Base-by-base conservation (phyloP, 2,888 invertebrate species). In the Lamellibrachia columna region DNA sequence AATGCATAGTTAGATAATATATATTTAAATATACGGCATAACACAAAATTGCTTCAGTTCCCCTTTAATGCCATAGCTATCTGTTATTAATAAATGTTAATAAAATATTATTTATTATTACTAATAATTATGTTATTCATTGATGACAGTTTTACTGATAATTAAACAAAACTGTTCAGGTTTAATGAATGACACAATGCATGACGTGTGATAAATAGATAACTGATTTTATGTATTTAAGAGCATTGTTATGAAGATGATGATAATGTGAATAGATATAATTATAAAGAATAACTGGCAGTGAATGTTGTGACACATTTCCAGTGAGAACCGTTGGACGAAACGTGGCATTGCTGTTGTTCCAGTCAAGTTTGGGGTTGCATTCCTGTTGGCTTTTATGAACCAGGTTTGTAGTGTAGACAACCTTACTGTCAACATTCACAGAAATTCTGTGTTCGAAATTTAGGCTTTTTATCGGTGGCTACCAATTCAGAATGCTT, bases 281-380 rank as follows among this genome's bases (percentile, higher is more conserved):
- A 9, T 9, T 7, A 55, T 11, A 75, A 22, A 22, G 22, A 22
- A 22, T 75, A 75, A 75, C 75, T 22, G 22, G 60, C 60, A 15
- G 15, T 15, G n/a, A 75, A 6, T 75, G 22, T 22, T 75, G 15
- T 75, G 22, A n/a, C 6, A 15, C n/a, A 22, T 4, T 75, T 22
- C n/a, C 22, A 75, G 75, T 75, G 75, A 97, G 94, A 97, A 98
- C 96, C 97, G 98, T 91, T 99, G 98, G 98, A 98, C 98, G 95
- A 99, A 99, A 96, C 97, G 98, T 6, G 99, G 99, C 3, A 97
- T 99, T 7, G 97, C 98, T 1, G 96, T 98, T 52, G 97, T 98
- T 0, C 98, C 99, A 2, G 98, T 98, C 0, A 98, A 98, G 96
- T 98, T 98, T 95, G 98, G 98, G 0, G 98, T 99, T 93, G 98